Conservation (phyloP, 2,113 vertebrate genomes). For the Cygnus buccinator region DNA sequence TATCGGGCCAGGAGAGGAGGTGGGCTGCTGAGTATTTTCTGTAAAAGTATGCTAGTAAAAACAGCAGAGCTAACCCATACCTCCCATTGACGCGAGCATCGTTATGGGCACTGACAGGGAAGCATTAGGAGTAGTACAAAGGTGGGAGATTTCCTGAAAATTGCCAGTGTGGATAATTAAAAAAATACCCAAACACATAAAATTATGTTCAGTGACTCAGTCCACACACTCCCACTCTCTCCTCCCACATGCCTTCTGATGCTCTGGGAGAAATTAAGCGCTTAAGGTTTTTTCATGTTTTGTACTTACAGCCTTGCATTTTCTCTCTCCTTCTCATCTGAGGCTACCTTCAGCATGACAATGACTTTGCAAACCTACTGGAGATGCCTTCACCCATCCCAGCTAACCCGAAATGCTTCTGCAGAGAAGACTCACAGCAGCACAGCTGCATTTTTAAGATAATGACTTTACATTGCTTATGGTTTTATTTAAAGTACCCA, state of each 20-base stretch:
- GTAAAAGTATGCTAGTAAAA: neutral
- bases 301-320: neutral
- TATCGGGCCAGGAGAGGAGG: neutral
- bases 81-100: neutral
- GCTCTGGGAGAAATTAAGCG: neutral
- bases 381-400: neutral
- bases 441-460: neutral
- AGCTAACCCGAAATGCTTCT: neutral
- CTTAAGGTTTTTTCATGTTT: neutral
- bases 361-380: neutral
- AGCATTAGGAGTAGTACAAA: neutral
- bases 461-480: neutral
- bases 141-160: neutral
- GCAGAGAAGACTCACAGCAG: neutral
- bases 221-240: neutral
- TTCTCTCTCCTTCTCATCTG: constrained; percentile 19
- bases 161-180: neutral
- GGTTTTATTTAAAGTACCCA: neutral
- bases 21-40: neutral
- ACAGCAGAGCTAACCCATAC: neutral
- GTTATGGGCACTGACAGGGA: neutral
- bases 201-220: constrained; percentile 19
- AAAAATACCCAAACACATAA: neutral
- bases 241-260: neutral
- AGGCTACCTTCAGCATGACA: neutral